Evolutionary conservation across 1,140 invertebrate species (phyloP).

Genomic region (Drosophila arawakana): DNA sequence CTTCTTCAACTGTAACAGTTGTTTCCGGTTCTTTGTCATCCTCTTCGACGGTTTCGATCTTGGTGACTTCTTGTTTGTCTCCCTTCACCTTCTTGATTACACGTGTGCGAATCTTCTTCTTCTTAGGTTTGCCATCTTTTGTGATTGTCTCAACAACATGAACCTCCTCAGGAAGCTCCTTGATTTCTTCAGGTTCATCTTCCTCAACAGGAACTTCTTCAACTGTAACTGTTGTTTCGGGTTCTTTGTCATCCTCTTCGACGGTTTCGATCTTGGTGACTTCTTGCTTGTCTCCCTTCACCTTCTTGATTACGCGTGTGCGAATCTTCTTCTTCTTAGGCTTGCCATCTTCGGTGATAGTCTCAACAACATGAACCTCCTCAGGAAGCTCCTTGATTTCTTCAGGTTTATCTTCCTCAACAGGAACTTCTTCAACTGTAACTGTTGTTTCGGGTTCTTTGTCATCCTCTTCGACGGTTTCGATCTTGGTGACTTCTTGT

Average conservation of each 20-base stretch:
- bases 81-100: no score
- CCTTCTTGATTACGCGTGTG: conserved; percentile 65
- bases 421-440: conserved; percentile 30
- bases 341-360: conserved; percentile 50
- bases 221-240: conserved; percentile 28
- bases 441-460: conserved; percentile 34
- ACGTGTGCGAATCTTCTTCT: no score
- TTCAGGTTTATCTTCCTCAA: conserved; percentile 46
- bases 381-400: conserved; percentile 38
- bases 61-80: no score
- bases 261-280: conserved; percentile 62
- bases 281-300: conserved; percentile 47
- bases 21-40: no score
- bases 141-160: no score
- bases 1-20: no score
- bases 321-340: conserved; percentile 55
- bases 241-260: conserved; percentile 44
- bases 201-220: conserved; percentile 12
- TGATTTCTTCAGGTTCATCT: no score
- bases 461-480: conserved; percentile 44
- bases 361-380: conserved; percentile 27
- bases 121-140: no score
- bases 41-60: no score
- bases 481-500: conserved; percentile 46
- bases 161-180: no score